Evolutionary conservation across 2,888 invertebrate genomes (phyloP), one percentile per base, ranked within the genome.

Genomic region (Margaritifera margaritifera): DNA sequence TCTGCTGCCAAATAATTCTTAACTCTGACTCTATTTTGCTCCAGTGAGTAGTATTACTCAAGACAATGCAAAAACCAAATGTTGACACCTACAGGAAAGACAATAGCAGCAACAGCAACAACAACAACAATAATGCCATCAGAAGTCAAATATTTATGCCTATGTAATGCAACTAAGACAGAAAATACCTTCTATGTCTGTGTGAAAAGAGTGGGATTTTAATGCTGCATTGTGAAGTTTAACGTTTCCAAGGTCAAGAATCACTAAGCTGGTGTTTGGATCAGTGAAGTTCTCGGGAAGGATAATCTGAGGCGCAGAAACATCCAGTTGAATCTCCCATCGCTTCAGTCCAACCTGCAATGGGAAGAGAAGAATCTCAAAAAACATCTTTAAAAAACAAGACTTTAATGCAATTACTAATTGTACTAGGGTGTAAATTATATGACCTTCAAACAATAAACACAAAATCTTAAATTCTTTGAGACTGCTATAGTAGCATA

Each of bases 261-360:
- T 94, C 64, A 97, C 89, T 71, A 89, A 78, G 5, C 83, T 84
- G 0, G 90, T 87, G 66, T 89, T 87, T 22, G 80, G 75, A 68
- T 89, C 88, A 4, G 78, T 73, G 66, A 91, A 88, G 68, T 86
- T 87, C 78, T 97, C 96, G 56, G 96, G 95, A 76, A 97, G 92
- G 81, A 97, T 93, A 77, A 98, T 95, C 89, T 97, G 96, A 0
- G 98, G 98, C 2, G 98, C 97, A 6, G 95, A 95, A 77, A 98
- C 95, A 89, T 98, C 96, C 80, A 98, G 92, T 86, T 96, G 94
- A 74, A 98, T 91, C 77, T 95, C 95, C 97, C 97, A 97, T 22
- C 87, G 83, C 66, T 85, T 87, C 22, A 84, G 78, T 70, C 82
- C 79, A 18, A 78, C 74, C 85, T 86, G 67, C 8, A 72, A 71